Conservation (phyloP, 2,113 vertebrate species). For the Trogon surrucura region DNA sequence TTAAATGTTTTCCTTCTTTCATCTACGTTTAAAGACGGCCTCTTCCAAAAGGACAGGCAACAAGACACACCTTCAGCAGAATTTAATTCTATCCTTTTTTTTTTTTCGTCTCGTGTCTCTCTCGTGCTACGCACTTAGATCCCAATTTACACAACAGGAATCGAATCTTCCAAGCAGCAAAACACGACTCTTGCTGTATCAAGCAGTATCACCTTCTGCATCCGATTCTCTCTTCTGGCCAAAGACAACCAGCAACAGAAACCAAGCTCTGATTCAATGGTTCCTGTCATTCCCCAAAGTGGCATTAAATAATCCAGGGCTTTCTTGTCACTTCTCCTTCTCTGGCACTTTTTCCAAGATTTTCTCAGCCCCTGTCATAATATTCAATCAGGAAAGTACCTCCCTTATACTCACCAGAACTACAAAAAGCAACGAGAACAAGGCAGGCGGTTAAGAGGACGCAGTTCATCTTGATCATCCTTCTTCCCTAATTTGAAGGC, state of each 20-base stretch:
- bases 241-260: background rate
- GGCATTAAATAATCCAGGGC: background rate
- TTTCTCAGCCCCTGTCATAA: background rate
- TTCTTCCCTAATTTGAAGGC: background rate
- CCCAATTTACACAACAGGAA: background rate
- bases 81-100: background rate
- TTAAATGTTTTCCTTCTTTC: background rate
- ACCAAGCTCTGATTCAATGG: accelerated
- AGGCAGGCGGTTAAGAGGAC: constrained; percentile 6
- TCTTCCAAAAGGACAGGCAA: background rate
- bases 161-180: background rate
- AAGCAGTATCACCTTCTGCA: background rate
- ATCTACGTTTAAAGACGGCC: background rate
- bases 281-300: too few species aligned
- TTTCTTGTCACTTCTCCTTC: background rate
- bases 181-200: background rate
- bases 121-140: background rate
- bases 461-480: constrained; percentile 50
- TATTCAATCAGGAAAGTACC: background rate
- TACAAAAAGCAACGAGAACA: constrained; percentile 18
- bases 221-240: background rate
- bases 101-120: background rate
- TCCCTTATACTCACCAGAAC: constrained; percentile 51
- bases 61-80: background rate
- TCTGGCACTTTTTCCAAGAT: background rate